Evolutionary conservation across 2,113 vertebrate genomes (phyloP), one percentile per base, ranked within the genome.

Genomic region (Vulpes ferrilata): DNA sequence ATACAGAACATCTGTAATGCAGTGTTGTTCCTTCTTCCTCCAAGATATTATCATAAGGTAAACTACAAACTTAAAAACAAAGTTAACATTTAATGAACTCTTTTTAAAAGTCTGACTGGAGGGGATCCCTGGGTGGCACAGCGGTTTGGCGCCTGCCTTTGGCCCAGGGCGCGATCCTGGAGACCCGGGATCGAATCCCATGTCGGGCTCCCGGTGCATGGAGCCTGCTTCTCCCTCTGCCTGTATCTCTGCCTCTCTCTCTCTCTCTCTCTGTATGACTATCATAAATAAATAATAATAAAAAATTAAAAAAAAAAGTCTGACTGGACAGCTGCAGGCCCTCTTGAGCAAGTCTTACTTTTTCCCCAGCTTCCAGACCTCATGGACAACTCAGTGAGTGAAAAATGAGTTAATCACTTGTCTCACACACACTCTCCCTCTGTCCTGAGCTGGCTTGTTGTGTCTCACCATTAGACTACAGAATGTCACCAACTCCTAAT

Each of bases 401-500:
- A 71, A n/a, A 96, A 71, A 84, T 53, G 8, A 86, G 93, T 93
- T 93, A 84, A 86, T 95, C 92, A 85, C 87, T 91, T 35, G 20
- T 93, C 62, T 7, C 0, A 53, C 57, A n/a, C 59, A 4, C 32
- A 69, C 88, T 76, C 88, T 86, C 55, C 55, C 65, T 71, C 48
- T 11, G 4, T 23, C 19, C 16, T 55, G 22, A 60, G 32, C 30
- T 57, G 78, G 55, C 32, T 74, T n/a, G 2, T 53, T 0, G 0
- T 82, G 86, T 93, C 86, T 62, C 85, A 96, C n/a, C 95, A 78
- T 67, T n/a, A 82, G 81, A 92, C 94, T 96, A 16, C 0, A 43
- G 96, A 96, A 95, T 90, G 97, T 95, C 94, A 95, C 93, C 95
- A 43, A 38, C 97, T 98, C 96, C 96, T 95, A 98, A 93, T 84